Evolutionary conservation across 2,888 invertebrate genomes (phyloP), one percentile per base, ranked within the genome.

Genomic region (Dascillus cervinus): DNA sequence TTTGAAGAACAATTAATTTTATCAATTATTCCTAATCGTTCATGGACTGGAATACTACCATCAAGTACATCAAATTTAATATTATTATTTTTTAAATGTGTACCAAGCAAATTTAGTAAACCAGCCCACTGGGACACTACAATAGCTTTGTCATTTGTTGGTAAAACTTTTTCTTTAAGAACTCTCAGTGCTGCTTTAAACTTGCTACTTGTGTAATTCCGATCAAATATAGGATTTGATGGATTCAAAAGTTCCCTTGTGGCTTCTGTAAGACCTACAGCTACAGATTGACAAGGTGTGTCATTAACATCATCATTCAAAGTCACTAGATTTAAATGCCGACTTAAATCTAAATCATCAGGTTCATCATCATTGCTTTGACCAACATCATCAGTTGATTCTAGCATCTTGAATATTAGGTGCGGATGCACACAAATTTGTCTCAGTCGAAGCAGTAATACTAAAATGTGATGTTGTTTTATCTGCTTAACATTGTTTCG

Each of bases 41-140:
- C 74, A 39, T 78, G 69, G 1, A 89, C 79, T 0, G 81, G 71
- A 34, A 94, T 77, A 29, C 49, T 54, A 1, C 96, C 96, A 52
- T 81, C 82, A 6, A 97, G 78, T 2, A 77, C 72, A 1, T 76
- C 73, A 47, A 73, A 75, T 12, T 62, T 52, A 3, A 87, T 64
- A 0, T 68, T 59, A 9, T 63, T 59, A 2, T 55, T 43, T 10
- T 56, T 46, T 26, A 97, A 66, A 56, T 84, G 79, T 0, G 58
- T 51, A 17, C 75, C 76, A 4, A 96, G 66, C 21, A 96, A 70
- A 0, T 77, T 65, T 4, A 97, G 67, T 51, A 90, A 79, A 1
- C 78, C 74, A 0, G 88, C 83, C 95, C 95, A 97, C 56, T 96
- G 96, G 0, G 94, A 95, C 1, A 97, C 90, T 3, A 97, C 73